Conservation (phyloP, 2,113 vertebrate genomes). For the Pterocles orientalis region DNA sequence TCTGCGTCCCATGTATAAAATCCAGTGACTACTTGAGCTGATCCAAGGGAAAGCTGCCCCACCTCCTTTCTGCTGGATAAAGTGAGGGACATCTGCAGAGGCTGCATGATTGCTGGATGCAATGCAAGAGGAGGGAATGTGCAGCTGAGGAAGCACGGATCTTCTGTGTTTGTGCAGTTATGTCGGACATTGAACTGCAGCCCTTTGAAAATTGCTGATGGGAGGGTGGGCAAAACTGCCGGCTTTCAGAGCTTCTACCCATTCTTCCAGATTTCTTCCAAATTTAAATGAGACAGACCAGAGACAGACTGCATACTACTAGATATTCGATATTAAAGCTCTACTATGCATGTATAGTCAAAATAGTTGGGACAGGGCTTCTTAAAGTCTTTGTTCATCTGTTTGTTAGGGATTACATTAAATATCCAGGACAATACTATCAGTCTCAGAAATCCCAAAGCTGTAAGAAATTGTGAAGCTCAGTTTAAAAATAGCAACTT, state of each 20-base stretch:
- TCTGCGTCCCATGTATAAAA: accelerated
- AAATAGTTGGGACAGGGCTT: background rate
- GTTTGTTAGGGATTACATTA: background rate
- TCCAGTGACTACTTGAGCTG: background rate
- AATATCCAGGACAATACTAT: background rate
- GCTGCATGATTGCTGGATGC: background rate
- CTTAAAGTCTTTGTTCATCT: background rate
- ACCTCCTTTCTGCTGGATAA: background rate
- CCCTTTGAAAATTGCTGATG: background rate
- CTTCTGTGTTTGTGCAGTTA: background rate
- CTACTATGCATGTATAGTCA: background rate
- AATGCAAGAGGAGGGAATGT: background rate
- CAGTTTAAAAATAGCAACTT: background rate
- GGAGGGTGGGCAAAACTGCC: background rate
- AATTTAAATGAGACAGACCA: background rate
- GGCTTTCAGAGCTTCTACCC: background rate
- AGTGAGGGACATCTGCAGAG: background rate
- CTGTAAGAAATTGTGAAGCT: background rate
- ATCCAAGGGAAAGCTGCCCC: background rate
- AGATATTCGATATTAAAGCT: background rate
- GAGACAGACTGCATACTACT: background rate
- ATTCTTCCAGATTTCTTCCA: background rate
- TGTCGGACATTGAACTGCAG: background rate
- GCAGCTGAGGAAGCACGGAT: background rate
- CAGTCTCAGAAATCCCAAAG: background rate